Evolutionary conservation across 2,113 vertebrate species (phyloP).

Genomic region (Anolis carolinensis): DNA sequence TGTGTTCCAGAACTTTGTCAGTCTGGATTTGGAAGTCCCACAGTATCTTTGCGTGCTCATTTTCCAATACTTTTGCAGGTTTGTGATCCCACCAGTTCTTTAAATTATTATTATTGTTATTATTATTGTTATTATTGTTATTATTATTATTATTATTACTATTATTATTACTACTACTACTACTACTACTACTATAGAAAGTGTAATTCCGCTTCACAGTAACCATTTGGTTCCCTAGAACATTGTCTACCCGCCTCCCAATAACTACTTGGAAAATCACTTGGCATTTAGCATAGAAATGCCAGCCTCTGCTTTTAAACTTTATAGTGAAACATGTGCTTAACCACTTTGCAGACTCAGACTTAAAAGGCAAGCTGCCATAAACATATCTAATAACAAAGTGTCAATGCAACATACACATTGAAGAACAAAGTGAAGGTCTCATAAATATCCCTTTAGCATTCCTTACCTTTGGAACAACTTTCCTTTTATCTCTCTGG

Average conservation of each 20-base stretch:
- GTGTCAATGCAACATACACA: slow-evolving; percentile 38
- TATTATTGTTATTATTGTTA: no score
- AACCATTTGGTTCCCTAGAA: not conserved
- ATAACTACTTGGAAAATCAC: slow-evolving; percentile 7
- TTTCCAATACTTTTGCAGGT: no score
- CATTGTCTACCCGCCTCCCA: not conserved
- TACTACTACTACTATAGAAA: no score
- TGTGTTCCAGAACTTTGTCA: no score
- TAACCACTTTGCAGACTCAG: slow-evolving; percentile 19
- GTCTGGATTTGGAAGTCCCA: no score
- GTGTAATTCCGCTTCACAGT: not conserved
- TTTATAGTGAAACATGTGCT: slow-evolving; percentile 26
- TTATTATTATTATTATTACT: no score
- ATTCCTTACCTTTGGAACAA: slow-evolving; percentile 40
- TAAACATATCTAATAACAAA: slow-evolving; percentile 28
- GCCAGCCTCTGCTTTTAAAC: not conserved
- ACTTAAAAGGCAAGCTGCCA: not conserved
- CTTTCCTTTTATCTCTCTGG: slow-evolving; percentile 32
- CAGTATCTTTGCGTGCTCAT: no score
- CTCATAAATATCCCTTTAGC: not conserved
- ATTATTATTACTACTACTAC: no score
- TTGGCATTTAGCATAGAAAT: slow-evolving; percentile 17
- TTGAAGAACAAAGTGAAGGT: not conserved
- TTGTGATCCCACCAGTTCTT: no score
- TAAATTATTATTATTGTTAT: no score